Percentiles rank a stretch among this genome's conserved stretches.
phyloP scores from a whole-genome alignment of 2,888 invertebrate species.

The Teleiodes luculella region DNA sequence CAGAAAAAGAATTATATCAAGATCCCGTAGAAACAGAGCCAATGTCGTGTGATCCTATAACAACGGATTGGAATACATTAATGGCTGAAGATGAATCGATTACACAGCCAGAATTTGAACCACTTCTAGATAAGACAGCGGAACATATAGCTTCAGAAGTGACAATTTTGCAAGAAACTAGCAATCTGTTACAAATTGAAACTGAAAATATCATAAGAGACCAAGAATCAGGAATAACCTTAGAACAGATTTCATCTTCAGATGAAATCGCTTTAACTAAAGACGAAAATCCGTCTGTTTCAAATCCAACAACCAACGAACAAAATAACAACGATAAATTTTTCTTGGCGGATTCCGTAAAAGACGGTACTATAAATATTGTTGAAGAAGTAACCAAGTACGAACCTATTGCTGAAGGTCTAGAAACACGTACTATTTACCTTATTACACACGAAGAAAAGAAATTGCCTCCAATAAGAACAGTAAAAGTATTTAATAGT shows the following conservation, averaged over 20 bases:
- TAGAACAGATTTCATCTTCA: background rate
- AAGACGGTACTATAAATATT: conserved; percentile 47
- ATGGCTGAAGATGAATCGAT: conserved; percentile 61
- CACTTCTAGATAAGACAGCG: conserved; percentile 30
- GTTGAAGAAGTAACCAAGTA: conserved; percentile 54
- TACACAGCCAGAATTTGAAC: conserved; percentile 39
- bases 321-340: conserved; percentile 68
- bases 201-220: background rate
- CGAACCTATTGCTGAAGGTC: conserved; percentile 45
- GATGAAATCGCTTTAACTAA: background rate
- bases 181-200: conserved; percentile 22
- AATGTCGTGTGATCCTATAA: conserved; percentile 23
- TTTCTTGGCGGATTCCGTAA: conserved; percentile 42
- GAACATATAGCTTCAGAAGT: conserved; percentile 62
- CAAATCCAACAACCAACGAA: conserved; percentile 42
- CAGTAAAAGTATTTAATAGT: conserved; percentile 77
- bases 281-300: conserved; percentile 22
- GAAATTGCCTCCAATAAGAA: conserved; percentile 80
- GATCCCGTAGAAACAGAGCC: background rate
- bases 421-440: conserved; percentile 75
- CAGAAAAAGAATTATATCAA: conserved; percentile 8
- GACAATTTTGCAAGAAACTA: conserved; percentile 53
- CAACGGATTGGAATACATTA: conserved; percentile 65
- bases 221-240: background rate
- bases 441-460: conserved; percentile 86